Percentiles rank a stretch among this genome's conserved stretches.
Evolutionary conservation across 2,113 vertebrate species (phyloP).

Genomic region (Martes martes): DNA sequence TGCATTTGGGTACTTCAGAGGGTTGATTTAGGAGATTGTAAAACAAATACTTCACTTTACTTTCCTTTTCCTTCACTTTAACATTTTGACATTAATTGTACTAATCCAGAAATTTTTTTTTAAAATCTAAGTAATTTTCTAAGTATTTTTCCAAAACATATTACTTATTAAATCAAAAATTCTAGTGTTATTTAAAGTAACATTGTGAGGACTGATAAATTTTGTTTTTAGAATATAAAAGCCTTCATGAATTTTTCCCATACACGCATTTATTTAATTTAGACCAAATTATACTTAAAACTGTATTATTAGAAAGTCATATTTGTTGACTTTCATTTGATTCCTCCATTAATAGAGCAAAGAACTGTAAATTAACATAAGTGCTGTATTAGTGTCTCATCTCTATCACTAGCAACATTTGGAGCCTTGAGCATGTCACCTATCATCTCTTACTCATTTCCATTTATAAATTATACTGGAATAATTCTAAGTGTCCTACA

Average conservation of each 20-base stretch:
- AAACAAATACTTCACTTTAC: slow-evolving; percentile 32
- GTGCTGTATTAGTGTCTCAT: not conserved
- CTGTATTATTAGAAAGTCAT: not conserved
- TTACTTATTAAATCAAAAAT: not conserved
- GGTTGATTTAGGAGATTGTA: not conserved
- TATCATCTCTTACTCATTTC: not conserved
- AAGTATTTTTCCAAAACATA: not conserved
- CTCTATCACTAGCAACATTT: not conserved
- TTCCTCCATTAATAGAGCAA: not conserved
- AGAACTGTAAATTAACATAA: not conserved
- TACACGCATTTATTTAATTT: not conserved
- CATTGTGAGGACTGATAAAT: not conserved
- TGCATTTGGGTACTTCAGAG: slow-evolving; percentile 39
- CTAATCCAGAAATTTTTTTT: not conserved
- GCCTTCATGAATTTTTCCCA: not conserved
- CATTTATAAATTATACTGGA: not conserved
- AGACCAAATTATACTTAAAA: not conserved
- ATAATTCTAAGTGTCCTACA: not conserved
- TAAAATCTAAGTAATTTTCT: not conserved
- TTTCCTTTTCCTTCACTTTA: not conserved
- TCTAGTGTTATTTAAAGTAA: not conserved
- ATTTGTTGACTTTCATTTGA: not conserved
- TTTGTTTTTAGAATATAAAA: not conserved
- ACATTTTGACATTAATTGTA: not conserved
- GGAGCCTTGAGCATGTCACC: not conserved